phyloP scores from a whole-genome alignment of 2,888 invertebrate species.

The Euproctis similis region DNA sequence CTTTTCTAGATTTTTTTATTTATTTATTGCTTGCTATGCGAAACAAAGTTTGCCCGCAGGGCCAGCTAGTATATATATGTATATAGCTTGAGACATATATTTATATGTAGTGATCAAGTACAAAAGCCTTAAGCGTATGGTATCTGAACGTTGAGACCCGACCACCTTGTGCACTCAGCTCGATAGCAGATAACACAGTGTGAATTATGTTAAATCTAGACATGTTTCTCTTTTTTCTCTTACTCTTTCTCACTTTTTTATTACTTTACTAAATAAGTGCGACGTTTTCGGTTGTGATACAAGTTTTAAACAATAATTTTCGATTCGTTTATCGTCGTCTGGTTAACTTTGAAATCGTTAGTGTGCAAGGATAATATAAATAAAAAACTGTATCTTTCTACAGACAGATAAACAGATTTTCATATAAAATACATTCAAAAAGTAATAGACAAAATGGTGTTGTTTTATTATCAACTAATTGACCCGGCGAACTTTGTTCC shows the following conservation, averaged over 20 bases:
- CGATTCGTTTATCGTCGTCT: conserved; percentile 13
- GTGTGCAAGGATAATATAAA: too few species aligned
- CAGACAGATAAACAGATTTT: too few species aligned
- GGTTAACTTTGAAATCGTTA: background rate
- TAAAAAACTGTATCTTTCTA: too few species aligned
- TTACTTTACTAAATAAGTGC: conserved; percentile 48
- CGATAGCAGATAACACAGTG: conserved; percentile 54
- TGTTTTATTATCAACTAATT: too few species aligned
- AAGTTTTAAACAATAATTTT: conserved; percentile 42
- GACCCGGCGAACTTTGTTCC: too few species aligned
- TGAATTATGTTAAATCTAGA: conserved; percentile 65
- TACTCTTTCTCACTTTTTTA: conserved; percentile 60
- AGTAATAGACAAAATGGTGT: too few species aligned
- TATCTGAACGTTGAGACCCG: conserved; percentile 25
- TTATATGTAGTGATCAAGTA: conserved; percentile 4
- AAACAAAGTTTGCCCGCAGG: too few species aligned
- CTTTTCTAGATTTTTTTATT: too few species aligned
- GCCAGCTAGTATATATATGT: conserved; percentile 16
- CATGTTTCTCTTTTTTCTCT: too few species aligned
- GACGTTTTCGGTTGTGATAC: conserved; percentile 56
- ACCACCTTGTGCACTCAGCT: conserved; percentile 53
- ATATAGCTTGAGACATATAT: conserved; percentile 6
- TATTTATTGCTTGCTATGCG: too few species aligned
- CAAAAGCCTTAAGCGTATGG: conserved; percentile 14
- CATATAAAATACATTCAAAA: too few species aligned